These are phyloP conservation scores for Sisor rabdophorus DNA, from an alignment of 2,113 vertebrate species.

Conservation along the genomic window DNA sequence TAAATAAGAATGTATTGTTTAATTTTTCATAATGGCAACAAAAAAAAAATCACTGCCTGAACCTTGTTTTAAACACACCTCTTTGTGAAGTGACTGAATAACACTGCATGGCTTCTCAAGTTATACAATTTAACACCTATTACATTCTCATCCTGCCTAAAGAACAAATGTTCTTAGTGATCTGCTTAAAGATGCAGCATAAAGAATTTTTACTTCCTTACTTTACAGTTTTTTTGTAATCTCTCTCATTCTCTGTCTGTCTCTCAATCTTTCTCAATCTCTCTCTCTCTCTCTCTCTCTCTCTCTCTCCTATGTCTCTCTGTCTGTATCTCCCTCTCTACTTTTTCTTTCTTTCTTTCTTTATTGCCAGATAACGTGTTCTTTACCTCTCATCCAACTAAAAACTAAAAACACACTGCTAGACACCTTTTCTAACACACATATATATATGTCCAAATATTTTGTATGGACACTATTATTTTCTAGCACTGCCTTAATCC, in stretches of 20 bases:
- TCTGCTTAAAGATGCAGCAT: neutral
- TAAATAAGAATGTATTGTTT: neutral
- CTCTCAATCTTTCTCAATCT: too few species aligned
- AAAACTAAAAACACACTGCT: neutral
- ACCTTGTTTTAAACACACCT: neutral
- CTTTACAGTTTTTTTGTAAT: too few species aligned
- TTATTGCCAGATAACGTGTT: too few species aligned
- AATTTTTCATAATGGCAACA: neutral
- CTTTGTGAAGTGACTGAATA: neutral
- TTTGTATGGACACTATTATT: too few species aligned
- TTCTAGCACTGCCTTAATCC: too few species aligned
- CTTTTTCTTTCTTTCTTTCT: too few species aligned
- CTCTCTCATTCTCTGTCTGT: too few species aligned
- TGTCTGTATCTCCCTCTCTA: too few species aligned
- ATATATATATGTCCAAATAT: neutral
- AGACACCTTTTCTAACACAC: neutral
- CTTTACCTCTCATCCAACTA: slow-evolving; percentile 5
- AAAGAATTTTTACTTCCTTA: too few species aligned
- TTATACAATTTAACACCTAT: neutral
- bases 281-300: too few species aligned
- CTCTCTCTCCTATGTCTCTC: too few species aligned
- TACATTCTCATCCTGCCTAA: neutral
- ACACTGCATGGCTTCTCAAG: neutral
- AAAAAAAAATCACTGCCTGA: neutral
- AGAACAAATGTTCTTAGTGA: neutral